Conservation (phyloP, 2,888 invertebrate species). For the Euproctis similis region DNA sequence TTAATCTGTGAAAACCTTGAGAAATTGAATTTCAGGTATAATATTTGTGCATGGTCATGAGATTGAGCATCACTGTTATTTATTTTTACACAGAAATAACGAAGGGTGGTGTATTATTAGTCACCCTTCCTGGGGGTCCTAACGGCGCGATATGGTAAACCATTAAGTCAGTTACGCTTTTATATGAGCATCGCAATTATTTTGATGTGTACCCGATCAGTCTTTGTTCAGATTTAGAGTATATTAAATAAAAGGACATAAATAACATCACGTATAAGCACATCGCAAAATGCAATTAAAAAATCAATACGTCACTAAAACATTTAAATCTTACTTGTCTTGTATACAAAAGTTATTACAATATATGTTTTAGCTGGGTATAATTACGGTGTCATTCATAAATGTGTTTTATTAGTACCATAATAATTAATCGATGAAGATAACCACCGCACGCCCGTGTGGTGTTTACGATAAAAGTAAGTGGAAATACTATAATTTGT, state of each 20-base stretch:
- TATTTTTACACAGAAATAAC: conserved; percentile 12
- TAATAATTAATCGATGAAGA: conserved; percentile 62
- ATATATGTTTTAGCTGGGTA: too few species aligned
- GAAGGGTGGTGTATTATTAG: conserved; percentile 23
- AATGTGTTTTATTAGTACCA: conserved; percentile 46
- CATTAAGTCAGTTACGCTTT: too few species aligned
- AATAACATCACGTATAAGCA: too few species aligned
- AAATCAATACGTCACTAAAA: conserved; percentile 25
- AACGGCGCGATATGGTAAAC: conserved; percentile 46
- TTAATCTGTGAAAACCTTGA: conserved; percentile 1
- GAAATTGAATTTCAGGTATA: background rate
- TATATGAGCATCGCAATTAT: too few species aligned
- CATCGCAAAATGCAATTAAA: conserved; percentile 16
- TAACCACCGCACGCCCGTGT: conserved; percentile 39
- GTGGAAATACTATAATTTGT: conserved; percentile 34
- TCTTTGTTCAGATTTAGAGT: too few species aligned
- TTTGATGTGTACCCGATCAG: too few species aligned
- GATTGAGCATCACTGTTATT: background rate
- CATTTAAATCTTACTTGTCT: conserved; percentile 11
- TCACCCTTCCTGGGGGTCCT: conserved; percentile 36
- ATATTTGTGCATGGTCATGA: background rate
- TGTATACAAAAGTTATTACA: too few species aligned
- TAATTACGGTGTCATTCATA: conserved; percentile 59
- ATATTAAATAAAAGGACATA: too few species aligned
- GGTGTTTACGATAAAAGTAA: conserved; percentile 58